phyloP scores from a whole-genome alignment of 64 coral and sea anemone genomes.

The Pachyseris speciosa region DNA sequence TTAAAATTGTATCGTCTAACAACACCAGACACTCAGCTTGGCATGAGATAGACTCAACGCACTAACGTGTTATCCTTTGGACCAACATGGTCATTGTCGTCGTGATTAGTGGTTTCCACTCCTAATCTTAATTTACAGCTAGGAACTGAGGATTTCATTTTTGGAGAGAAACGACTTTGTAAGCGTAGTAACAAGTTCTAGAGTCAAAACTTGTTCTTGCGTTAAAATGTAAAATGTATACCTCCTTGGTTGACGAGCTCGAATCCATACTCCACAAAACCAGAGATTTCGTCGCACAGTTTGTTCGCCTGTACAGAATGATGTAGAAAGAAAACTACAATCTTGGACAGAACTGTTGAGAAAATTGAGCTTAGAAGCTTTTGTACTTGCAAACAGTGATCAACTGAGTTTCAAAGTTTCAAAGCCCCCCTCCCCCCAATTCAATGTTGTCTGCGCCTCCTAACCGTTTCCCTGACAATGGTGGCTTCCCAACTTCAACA shows the following conservation, averaged over 20 bases:
- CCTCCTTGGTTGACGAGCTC: constrained; percentile 79
- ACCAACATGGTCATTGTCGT: not conserved
- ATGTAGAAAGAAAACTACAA: not conserved
- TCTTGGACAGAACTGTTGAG: not conserved
- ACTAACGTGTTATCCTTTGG: too few species aligned
- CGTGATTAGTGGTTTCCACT: not conserved
- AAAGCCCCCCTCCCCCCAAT: too few species aligned
- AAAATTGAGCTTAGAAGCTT: not conserved
- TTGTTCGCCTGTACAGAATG: constrained; percentile 60
- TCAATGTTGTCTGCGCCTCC: too few species aligned
- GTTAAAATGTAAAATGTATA: not conserved
- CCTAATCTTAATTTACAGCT: not conserved
- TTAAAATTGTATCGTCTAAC: too few species aligned
- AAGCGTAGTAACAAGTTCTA: not conserved
- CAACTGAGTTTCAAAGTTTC: too few species aligned
- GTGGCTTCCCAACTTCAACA: too few species aligned
- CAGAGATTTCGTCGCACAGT: constrained; percentile 81
- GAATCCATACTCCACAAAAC: constrained; percentile 83
- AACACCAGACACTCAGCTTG: too few species aligned
- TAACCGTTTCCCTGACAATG: too few species aligned
- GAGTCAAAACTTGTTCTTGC: not conserved
- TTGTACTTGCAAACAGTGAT: too few species aligned
- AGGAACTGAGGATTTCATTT: too few species aligned
- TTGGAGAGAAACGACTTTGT: too few species aligned
- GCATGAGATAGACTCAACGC: too few species aligned